Conservation (phyloP, 2,113 vertebrate species). For the Prunella himalayana region DNA sequence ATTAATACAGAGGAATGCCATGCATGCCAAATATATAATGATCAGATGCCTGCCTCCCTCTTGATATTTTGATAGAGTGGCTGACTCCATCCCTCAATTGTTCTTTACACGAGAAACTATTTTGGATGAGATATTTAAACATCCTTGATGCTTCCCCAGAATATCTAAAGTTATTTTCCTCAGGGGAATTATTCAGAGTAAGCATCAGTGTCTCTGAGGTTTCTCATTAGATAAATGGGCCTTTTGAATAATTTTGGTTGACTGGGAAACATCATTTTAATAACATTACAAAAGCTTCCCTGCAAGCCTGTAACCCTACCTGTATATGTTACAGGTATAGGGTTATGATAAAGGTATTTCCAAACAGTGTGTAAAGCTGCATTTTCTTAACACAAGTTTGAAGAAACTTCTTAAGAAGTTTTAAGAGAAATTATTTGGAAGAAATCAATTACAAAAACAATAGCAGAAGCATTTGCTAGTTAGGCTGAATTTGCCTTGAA, state of each 20-base stretch:
- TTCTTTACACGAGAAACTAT: neutral
- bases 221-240: neutral
- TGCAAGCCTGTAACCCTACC: neutral
- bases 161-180: neutral
- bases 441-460: neutral
- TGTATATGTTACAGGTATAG: neutral
- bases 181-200: neutral
- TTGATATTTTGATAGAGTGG: neutral
- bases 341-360: neutral
- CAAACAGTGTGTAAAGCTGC: neutral
- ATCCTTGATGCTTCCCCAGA: neutral
- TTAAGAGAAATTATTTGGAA: neutral
- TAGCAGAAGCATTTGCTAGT: neutral
- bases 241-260: neutral
- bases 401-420: neutral
- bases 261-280: neutral
- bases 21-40: accelerated
- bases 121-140: neutral
- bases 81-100: neutral
- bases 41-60: neutral
- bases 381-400: neutral
- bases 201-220: neutral
- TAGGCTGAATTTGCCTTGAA: neutral
- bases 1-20: neutral
- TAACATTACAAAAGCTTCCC: neutral